A percentile compares a stretch with the other conserved stretches of the same genome.
Conservation (phyloP, 2,113 vertebrate genomes). For the Tachuris rubrigastra region DNA sequence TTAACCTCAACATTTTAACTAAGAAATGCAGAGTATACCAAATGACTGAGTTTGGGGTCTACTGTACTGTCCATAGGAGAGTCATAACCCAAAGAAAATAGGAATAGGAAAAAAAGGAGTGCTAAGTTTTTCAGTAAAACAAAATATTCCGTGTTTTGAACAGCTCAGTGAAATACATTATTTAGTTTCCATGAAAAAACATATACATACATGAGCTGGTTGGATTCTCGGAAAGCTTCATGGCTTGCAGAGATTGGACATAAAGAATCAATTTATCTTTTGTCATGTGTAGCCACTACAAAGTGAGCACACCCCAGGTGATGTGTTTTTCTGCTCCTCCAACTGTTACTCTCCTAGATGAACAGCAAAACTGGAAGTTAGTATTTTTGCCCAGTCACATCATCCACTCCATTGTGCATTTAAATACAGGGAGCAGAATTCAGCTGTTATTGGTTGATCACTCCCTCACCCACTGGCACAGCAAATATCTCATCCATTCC, state of each 20-base stretch:
- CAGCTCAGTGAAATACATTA: not conserved
- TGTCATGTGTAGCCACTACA: not conserved
- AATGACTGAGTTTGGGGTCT: not conserved
- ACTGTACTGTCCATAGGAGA: not conserved
- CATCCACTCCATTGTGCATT: not conserved
- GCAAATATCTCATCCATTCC: not conserved
- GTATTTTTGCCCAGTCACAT: not conserved
- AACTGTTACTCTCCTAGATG: not conserved
- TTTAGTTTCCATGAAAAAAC: not conserved
- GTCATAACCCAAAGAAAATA: not conserved
- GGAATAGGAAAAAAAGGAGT: not conserved
- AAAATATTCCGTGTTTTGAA: not conserved
- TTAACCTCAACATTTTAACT: not conserved
- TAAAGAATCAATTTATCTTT: not conserved
- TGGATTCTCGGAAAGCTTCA: not conserved
- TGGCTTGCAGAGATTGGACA: not conserved
- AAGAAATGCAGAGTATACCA: not conserved
- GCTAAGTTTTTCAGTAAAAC: not conserved
- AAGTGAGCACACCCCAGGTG: not conserved
- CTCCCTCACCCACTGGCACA: not conserved
- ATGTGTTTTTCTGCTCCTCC: not conserved
- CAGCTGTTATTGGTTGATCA: not conserved
- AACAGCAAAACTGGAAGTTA: not conserved
- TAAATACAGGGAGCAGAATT: not conserved
- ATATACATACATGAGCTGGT: not conserved